A percentile compares a stretch with the other conserved stretches of the same genome.
These are phyloP conservation scores for Lepus oiostolus DNA, from an alignment of 2,797 vertebrate genomes.

Conservation along the genomic window DNA sequence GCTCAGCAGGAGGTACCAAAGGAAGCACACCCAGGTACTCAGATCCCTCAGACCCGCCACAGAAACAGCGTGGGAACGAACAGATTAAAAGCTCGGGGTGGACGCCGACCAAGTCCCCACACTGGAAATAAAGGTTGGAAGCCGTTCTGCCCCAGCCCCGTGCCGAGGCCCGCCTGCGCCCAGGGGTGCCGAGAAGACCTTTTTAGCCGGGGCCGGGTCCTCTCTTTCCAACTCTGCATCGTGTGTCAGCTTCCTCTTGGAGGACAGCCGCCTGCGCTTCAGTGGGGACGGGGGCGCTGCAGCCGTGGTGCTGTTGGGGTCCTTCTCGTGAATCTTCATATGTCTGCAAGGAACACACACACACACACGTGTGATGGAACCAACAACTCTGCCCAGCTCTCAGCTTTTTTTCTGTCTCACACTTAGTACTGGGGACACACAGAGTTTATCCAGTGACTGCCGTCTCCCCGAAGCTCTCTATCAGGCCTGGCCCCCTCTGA, in stretches of 20 bases:
- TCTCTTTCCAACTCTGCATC: conserved; percentile 91
- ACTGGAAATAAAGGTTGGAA: conserved; percentile 2
- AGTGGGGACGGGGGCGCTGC: conserved; percentile 93
- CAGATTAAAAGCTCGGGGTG: neutral
- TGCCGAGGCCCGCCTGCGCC: neutral
- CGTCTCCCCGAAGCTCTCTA: conserved; percentile 15
- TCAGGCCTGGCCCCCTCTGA: neutral
- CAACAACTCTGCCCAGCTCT: too few species aligned
- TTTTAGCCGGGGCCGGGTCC: conserved; percentile 93
- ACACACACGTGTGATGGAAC: neutral
- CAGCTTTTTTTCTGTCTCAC: neutral
- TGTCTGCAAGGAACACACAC: conserved; percentile 89
- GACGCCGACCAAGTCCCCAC: neutral
- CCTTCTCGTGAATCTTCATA: conserved; percentile 99
- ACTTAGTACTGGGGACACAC: neutral
- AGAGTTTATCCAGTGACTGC: neutral
- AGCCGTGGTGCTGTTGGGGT: conserved; percentile 89
- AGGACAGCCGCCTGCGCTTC: conserved; percentile 93
- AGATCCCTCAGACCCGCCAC: neutral
- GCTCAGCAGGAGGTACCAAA: neutral
- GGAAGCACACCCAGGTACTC: neutral
- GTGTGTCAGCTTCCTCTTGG: conserved; percentile 92
- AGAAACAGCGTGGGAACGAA: neutral
- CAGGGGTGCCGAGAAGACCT: conserved; percentile 87
- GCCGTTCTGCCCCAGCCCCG: neutral